Base-by-base conservation (phyloP, 2,888 invertebrate species). In the Eristalis pertinax region DNA sequence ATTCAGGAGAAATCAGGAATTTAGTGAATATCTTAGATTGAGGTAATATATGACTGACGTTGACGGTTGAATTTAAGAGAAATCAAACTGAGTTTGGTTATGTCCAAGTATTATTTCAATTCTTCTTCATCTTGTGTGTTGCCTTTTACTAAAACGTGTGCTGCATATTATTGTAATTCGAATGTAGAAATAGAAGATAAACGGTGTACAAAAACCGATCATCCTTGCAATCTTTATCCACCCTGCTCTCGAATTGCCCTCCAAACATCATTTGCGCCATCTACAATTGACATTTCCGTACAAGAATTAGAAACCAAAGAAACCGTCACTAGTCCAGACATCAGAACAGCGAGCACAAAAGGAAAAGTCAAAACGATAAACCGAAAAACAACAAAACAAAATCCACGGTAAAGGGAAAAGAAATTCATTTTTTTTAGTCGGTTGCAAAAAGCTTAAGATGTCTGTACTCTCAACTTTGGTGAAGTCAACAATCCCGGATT, bases 401-500 rank as follows among this genome's bases (percentile, higher is more conserved):
- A 63, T 32, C 50, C 3, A 22, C 19, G 26, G 41, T 15, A 64
- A 63, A 76, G 67, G 41, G n/a, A 58, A 62, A 69, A 35, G 29
- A 60, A 38, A 62, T 64, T 67, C 43, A 50, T 50, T 50, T 50
- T 19, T 43, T 50, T 50, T 62, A 67, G 63, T 67, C 67, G 24
- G 62, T 86, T 32, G 56, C n/a, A 63, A 77, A 77, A 67, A 78
- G 26, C 50, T 74, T 22, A 78, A 58, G 26, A 97, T 97, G 97
- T 96, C 97, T 93, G 93, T 95, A 70, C 91, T 98, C 78, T 96
- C 97, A 73, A 95, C 95, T 91, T 93, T 97, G 90, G 95, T 98
- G 4, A 97, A 96, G 94, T 95, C 95, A 87, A 95, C 96, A 62
- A 93, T 98, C 89, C 98, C 98, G 5, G 96, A 97, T 93, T 98